phyloP scores from a whole-genome alignment of 2,888 invertebrate genomes.

The Cheilosia soror region DNA sequence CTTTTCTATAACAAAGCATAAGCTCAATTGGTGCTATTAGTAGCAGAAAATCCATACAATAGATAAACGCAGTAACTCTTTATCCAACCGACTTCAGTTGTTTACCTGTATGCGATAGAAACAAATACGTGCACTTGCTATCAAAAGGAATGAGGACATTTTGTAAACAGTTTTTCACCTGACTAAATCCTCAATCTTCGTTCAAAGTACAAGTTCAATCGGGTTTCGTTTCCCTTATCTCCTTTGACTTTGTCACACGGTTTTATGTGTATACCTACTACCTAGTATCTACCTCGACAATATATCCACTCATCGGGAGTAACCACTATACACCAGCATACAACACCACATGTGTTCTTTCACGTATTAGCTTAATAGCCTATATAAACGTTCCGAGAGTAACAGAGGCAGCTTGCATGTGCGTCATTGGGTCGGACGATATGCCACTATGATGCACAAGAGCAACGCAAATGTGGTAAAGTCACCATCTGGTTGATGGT shows the following conservation, averaged over 20 bases:
- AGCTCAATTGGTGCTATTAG: too few relatives aligned
- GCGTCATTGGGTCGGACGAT: slow-evolving; percentile 4
- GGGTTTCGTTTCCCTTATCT: neutral
- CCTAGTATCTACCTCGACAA: too few relatives aligned
- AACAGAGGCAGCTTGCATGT: slow-evolving; percentile 34
- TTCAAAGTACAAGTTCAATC: neutral
- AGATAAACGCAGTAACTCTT: too few relatives aligned
- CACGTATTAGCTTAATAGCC: slow-evolving; percentile 53
- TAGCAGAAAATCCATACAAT: too few relatives aligned
- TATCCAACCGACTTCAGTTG: too few relatives aligned
- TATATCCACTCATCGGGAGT: slow-evolving; percentile 27
- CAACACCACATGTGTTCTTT: neutral
- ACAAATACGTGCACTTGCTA: neutral
- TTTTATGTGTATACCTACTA: neutral
- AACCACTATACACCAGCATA: neutral
- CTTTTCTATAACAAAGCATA: too few relatives aligned
- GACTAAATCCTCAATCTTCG: slow-evolving; percentile 1
- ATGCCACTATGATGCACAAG: slow-evolving; percentile 36
- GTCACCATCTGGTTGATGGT: slow-evolving; percentile 70
- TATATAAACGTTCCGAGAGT: slow-evolving; percentile 21
- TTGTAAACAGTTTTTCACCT: slow-evolving; percentile 14
- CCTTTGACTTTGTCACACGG: neutral
- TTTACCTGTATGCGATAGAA: neutral
- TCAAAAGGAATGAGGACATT: slow-evolving; percentile 9
- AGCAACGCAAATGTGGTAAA: slow-evolving; percentile 60